phyloP scores from a whole-genome alignment of 2,888 invertebrate species.

The Doris montereyensis region DNA sequence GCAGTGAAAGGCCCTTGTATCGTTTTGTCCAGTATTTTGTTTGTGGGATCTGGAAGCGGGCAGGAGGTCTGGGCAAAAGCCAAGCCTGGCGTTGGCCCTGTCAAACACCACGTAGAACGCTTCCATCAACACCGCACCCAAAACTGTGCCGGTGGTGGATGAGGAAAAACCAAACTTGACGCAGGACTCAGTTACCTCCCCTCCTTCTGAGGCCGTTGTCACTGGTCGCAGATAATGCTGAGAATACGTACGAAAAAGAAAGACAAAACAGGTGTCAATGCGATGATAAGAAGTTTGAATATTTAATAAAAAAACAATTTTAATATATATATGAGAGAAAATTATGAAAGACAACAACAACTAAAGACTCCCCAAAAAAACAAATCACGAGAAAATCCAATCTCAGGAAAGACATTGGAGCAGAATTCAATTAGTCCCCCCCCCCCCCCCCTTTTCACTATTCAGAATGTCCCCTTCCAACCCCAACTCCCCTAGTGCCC shows the following conservation, averaged over 20 bases:
- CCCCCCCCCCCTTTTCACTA: no score
- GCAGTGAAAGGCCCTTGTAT: slow-evolving; percentile 50
- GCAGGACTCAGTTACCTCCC: slow-evolving; percentile 50
- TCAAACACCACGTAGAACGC: slow-evolving; percentile 73
- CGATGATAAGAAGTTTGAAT: no score
- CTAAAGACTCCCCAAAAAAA: no score
- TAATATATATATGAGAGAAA: no score
- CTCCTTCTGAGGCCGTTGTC: slow-evolving; percentile 43
- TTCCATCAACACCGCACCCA: slow-evolving; percentile 73
- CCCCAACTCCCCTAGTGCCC: no score
- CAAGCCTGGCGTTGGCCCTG: slow-evolving; percentile 65
- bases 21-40: slow-evolving; percentile 37
- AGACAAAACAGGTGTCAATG: neutral
- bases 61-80: slow-evolving; percentile 71
- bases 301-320: no score
- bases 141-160: slow-evolving; percentile 68
- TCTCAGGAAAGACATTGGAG: no score
- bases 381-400: no score
- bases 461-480: no score
- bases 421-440: no score
- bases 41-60: slow-evolving; percentile 44
- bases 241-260: neutral
- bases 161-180: slow-evolving; percentile 69
- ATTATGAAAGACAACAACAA: no score
- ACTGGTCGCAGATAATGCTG: slow-evolving; percentile 71